Percentiles rank a stretch among this genome's conserved stretches.
These are phyloP conservation scores for Drosophila bocki DNA, from an alignment of 1,140 invertebrate species.

Conservation along the genomic window DNA sequence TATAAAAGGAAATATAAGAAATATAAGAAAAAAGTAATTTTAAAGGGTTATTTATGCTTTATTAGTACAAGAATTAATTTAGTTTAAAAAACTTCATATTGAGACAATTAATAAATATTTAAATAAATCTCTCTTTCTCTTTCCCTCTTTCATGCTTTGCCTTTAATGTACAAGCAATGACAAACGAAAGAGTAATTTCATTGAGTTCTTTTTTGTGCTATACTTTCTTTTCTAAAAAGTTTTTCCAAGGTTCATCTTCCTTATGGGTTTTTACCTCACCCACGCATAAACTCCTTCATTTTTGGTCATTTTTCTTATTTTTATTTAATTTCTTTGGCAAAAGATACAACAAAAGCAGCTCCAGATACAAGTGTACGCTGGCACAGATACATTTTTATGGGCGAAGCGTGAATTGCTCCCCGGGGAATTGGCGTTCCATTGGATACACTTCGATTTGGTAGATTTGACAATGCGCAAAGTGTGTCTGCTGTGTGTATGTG, in stretches of 20 bases:
- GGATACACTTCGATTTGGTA: constrained; percentile 76
- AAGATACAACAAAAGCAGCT: constrained; percentile 17
- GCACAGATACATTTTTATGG: constrained; percentile 63
- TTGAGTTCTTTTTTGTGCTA: too few species aligned
- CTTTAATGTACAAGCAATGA: too few species aligned
- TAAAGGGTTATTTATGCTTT: not conserved
- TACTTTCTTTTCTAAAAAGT: too few species aligned
- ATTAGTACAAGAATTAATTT: not conserved
- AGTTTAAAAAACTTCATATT: too few species aligned
- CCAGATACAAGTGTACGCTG: constrained; percentile 21
- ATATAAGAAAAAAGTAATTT: not conserved
- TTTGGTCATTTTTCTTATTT: constrained; percentile 50
- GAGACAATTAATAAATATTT: not conserved
- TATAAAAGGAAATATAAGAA: not conserved
- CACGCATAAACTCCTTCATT: constrained; percentile 28
- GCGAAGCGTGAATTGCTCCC: constrained; percentile 66
- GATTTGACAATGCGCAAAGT: constrained; percentile 68
- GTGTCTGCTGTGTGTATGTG: constrained; percentile 23
- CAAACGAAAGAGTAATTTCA: too few species aligned
- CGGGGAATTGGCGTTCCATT: constrained; percentile 67
- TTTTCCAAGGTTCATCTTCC: not conserved
- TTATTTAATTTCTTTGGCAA: constrained; percentile 48
- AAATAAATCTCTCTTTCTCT: too few species aligned
- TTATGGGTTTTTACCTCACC: not conserved
- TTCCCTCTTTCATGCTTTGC: too few species aligned